A percentile compares a stretch with the other conserved stretches of the same genome.
These are phyloP conservation scores for Tinamus guttatus DNA, from an alignment of 2,113 vertebrate genomes.

Conservation along the genomic window DNA sequence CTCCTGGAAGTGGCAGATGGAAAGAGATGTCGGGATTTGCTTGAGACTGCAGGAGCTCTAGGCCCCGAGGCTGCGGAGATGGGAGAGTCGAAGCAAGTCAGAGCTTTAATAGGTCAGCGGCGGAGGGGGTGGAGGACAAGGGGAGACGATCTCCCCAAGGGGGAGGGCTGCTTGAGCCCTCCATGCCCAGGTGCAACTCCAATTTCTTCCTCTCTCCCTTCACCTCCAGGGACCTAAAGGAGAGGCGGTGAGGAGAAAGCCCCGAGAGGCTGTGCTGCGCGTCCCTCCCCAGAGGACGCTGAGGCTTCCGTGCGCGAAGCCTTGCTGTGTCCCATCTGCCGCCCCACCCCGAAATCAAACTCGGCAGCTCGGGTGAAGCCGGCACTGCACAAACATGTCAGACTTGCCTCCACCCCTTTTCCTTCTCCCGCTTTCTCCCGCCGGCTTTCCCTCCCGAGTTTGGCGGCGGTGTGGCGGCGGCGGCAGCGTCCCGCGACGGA, in stretches of 20 bases:
- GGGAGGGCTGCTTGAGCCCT: neutral
- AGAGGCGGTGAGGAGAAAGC: neutral
- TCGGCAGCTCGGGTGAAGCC: constrained; percentile 73
- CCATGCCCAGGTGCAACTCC: neutral
- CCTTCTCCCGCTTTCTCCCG: constrained; percentile 45
- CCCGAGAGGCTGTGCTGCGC: neutral
- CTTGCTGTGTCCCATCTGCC: constrained; percentile 61
- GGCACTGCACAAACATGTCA: constrained; percentile 75
- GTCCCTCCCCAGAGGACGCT: neutral
- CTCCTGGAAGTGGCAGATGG: neutral
- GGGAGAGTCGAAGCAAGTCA: neutral
- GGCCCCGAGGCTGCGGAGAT: constrained; percentile 3
- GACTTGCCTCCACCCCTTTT: constrained; percentile 63
- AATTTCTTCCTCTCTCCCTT: neutral
- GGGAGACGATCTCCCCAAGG: neutral
- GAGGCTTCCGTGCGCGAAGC: neutral
- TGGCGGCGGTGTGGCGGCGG: neutral
- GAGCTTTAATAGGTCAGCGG: constrained; percentile 43
- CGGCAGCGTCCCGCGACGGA: neutral
- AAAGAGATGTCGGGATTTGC: neutral
- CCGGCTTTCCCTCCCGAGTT: neutral
- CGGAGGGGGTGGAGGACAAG: neutral
- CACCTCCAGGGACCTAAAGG: neutral
- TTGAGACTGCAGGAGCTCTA: constrained; percentile 14
- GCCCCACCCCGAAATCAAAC: constrained; percentile 85